Percentiles rank a stretch among this genome's conserved stretches.
Conservation (phyloP, 2,113 vertebrate genomes). For the Tretioscincus oriximinensis region DNA sequence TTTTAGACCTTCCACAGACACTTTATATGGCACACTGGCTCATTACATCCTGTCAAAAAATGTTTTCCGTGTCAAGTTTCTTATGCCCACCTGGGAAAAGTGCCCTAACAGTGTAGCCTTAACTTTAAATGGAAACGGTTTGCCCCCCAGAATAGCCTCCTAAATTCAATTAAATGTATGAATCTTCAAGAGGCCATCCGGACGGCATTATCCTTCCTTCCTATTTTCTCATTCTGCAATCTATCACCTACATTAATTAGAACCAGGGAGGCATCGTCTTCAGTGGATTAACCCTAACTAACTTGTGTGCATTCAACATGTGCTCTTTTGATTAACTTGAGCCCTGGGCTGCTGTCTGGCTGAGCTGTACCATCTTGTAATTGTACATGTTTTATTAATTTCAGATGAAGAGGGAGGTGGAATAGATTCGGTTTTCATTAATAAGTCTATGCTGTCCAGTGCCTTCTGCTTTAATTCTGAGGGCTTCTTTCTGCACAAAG, state of each 20-base stretch:
- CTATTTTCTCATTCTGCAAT: conserved; percentile 82
- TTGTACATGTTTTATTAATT: conserved; percentile 85
- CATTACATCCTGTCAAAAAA: not conserved
- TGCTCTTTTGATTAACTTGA: conserved; percentile 85
- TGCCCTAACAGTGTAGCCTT: conserved; percentile 69
- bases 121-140: conserved; percentile 78
- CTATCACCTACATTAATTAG: conserved; percentile 86
- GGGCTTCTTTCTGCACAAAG: conserved; percentile 53
- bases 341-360: conserved; percentile 74
- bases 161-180: conserved; percentile 90
- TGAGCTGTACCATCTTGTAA: conserved; percentile 81
- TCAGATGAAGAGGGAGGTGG: conserved; percentile 80
- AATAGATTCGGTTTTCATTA: conserved; percentile 77
- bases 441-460: conserved; percentile 69
- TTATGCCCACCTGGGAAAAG: conserved; percentile 47
- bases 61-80: conserved; percentile 32
- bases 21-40: not conserved
- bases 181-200: conserved; percentile 77
- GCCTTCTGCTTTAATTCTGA: conserved; percentile 65
- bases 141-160: conserved; percentile 81
- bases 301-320: conserved; percentile 83
- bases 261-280: conserved; percentile 82
- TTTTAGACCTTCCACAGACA: not conserved
- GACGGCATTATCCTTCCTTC: conserved; percentile 81
- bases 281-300: conserved; percentile 86